A percentile compares a stretch with the other conserved stretches of the same genome.
phyloP scores from a whole-genome alignment of 2,113 vertebrate genomes.

The Xerus inauris region DNA sequence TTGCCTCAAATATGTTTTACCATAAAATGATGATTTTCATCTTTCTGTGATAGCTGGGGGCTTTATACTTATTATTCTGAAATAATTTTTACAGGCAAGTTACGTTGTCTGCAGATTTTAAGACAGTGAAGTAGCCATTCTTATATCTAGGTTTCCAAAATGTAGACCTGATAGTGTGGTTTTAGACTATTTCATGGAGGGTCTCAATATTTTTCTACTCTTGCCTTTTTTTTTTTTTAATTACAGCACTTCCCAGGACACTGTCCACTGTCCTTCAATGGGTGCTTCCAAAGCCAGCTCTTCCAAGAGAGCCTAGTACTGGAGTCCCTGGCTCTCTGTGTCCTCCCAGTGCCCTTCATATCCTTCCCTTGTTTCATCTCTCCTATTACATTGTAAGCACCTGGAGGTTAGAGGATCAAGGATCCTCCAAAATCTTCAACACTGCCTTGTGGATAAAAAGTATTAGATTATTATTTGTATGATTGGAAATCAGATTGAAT shows the following conservation, averaged over 20 bases:
- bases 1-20: not conserved
- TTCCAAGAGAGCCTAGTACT: rapidly evolving
- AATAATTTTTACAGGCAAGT: not conserved
- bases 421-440: not conserved
- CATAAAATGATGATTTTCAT: not conserved
- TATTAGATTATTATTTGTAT: not conserved
- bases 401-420: not conserved
- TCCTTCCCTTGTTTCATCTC: not conserved
- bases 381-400: not conserved
- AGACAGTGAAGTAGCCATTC: not conserved
- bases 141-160: not conserved
- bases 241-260: not conserved
- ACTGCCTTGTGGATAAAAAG: not conserved
- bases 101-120: not conserved
- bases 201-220: not conserved
- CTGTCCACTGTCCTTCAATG: not conserved
- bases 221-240: not conserved
- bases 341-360: not conserved
- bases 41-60: not conserved
- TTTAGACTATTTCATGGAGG: not conserved
- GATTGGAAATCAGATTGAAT: not conserved
- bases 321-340: rapidly evolving
- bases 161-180: not conserved
- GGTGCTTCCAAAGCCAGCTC: rapidly evolving
- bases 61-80: not conserved